Evolutionary conservation across 2,113 vertebrate species (phyloP), one percentile per base, ranked within the genome.

Genomic region (Zosterops japonicus): DNA sequence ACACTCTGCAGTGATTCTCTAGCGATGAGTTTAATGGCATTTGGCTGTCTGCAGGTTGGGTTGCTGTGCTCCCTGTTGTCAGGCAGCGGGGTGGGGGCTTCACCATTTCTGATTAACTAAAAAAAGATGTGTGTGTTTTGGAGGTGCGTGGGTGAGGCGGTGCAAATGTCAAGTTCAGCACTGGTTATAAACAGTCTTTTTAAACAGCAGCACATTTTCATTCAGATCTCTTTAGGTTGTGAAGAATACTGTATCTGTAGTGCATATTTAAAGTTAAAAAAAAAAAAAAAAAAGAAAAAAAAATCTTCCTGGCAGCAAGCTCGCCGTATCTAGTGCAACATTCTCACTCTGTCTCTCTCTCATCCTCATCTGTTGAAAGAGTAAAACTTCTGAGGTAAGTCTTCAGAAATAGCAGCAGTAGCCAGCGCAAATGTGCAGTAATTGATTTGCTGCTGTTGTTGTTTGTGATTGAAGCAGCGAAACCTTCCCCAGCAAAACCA

Each of bases 201-300:
- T 64, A 86, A 93, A 94, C 94, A 86, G 91, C 87, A 81, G 86
- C 86, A 68, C 83, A 95, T 96, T 97, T 97, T 96, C 97, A 97
- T 96, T 96, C 95, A 98, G 97, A 95, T 91, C 94, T 96, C 96
- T 92, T 87, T 95, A 94, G 93, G 95, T 91, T 97, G 85, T 76
- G 95, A 96, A 95, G 91, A 96, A 90, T 97, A 94, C 97, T 96
- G 96, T 88, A 82, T 97, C 97, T 91, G 87, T 97, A 96, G 96
- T 70, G 21, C 96, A 96, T 95, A 96, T 97, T 97, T 98, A 97
- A 98, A 98, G 93, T 94, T 23, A 5, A 70, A 95, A 95, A 87
- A 33, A 55, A 68, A 79, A 49, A 87, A 96, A 96, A 94, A 87
- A 27, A 94, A 89, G 88, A 27, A 39, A 55, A 52, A 75, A 97